Conservation (phyloP, 2,888 invertebrate species). For the Dendrolimus houi region DNA sequence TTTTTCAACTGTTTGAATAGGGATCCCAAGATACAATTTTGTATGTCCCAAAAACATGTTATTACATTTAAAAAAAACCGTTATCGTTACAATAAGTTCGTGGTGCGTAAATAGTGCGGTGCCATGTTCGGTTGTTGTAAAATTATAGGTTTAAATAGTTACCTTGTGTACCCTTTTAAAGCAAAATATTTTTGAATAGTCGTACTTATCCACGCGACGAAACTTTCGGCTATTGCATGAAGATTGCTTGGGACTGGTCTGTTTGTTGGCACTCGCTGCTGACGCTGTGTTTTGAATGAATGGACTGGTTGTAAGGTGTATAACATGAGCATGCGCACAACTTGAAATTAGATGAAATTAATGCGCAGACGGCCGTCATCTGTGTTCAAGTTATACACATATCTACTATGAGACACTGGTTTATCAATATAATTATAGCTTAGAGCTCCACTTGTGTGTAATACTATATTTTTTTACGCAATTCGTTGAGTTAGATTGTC, state of each 20-base stretch:
- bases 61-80: neutral
- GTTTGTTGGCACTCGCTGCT: too few relatives aligned
- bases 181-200: slow-evolving; percentile 15
- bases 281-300: too few relatives aligned
- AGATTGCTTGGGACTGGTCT: too few relatives aligned
- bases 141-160: slow-evolving; percentile 49
- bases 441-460: neutral
- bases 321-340: too few relatives aligned
- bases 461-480: neutral
- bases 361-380: too few relatives aligned
- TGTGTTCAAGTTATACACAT: too few relatives aligned
- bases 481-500: slow-evolving; percentile 6
- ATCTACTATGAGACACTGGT: too few relatives aligned
- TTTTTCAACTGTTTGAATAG: neutral
- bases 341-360: too few relatives aligned
- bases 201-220: slow-evolving; percentile 8
- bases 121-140: slow-evolving; percentile 67
- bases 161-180: slow-evolving; percentile 31
- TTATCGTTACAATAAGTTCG: neutral
- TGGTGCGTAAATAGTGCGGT: slow-evolving; percentile 65
- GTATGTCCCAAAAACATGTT: neutral
- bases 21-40: neutral
- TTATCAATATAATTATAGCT: neutral
- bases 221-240: slow-evolving; percentile 1
- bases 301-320: too few relatives aligned